phyloP scores from a whole-genome alignment of 23 tunicate genomes.

The Halocynthia roretzi region DNA sequence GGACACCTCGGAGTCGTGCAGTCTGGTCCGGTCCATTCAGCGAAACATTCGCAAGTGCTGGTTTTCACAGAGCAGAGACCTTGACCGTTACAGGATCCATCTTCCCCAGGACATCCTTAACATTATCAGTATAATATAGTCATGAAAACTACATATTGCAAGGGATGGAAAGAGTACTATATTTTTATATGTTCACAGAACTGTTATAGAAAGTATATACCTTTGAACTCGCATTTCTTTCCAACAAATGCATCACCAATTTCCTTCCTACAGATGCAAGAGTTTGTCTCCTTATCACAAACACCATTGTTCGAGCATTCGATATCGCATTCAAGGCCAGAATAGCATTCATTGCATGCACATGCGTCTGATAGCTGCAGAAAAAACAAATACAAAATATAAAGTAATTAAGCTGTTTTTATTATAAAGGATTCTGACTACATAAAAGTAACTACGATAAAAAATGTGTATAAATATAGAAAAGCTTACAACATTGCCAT shows the following conservation, averaged over 20 bases:
- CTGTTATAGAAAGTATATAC: background rate
- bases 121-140: too few relatives aligned
- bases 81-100: constrained; percentile 25
- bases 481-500: constrained; percentile 7
- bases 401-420: too few relatives aligned
- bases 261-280: constrained; percentile 6
- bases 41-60: constrained; percentile 26
- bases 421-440: too few relatives aligned
- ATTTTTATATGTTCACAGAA: too few relatives aligned
- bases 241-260: constrained; percentile 29
- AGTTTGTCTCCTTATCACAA: constrained; percentile 13
- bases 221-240: constrained; percentile 25
- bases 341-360: constrained; percentile 14
- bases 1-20: constrained; percentile 22
- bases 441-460: too few relatives aligned
- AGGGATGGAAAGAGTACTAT: too few relatives aligned
- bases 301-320: constrained; percentile 25
- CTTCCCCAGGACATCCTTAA: constrained; percentile 22
- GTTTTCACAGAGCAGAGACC: constrained; percentile 16
- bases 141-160: too few relatives aligned
- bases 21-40: constrained; percentile 23
- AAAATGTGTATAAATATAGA: too few relatives aligned
- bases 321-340: constrained; percentile 15
- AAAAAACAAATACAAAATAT: too few relatives aligned
- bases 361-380: background rate